Evolutionary conservation across 2,797 vertebrate species (phyloP).

Genomic region (Ceyx erithaca): DNA sequence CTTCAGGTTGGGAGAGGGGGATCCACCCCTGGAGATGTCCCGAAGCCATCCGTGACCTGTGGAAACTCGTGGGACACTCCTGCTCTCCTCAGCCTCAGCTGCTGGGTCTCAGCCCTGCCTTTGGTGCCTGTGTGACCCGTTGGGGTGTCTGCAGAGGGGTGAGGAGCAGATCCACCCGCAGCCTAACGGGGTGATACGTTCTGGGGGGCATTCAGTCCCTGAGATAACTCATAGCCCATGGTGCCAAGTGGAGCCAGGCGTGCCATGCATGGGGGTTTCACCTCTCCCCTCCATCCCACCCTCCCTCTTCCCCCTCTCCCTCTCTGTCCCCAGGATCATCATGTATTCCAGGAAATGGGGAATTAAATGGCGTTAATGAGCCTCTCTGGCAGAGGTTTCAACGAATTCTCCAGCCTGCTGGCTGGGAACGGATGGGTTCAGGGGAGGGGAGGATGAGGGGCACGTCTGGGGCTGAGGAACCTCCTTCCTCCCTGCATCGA

Average conservation of each 20-base stretch:
- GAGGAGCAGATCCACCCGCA: background rate
- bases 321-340: background rate
- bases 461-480: background rate
- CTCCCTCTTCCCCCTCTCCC: background rate
- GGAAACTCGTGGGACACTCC: background rate
- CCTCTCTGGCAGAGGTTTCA: background rate
- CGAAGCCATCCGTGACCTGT: too few species aligned
- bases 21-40: background rate
- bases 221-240: background rate
- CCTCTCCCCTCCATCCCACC: background rate
- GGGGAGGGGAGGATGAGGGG: background rate
- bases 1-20: background rate
- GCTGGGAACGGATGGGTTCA: background rate
- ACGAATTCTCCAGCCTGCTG: background rate
- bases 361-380: background rate
- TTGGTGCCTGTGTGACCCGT: background rate
- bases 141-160: background rate
- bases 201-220: background rate
- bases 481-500: background rate
- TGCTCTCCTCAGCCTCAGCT: background rate
- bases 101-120: background rate
- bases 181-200: background rate
- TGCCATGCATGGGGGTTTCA: background rate
- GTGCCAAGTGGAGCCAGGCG: background rate
- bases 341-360: constrained; percentile 37